Percentiles rank a stretch among this genome's conserved stretches.
Evolutionary conservation across 2,797 vertebrate genomes (phyloP).

Genomic region (Thamnophis elegans): DNA sequence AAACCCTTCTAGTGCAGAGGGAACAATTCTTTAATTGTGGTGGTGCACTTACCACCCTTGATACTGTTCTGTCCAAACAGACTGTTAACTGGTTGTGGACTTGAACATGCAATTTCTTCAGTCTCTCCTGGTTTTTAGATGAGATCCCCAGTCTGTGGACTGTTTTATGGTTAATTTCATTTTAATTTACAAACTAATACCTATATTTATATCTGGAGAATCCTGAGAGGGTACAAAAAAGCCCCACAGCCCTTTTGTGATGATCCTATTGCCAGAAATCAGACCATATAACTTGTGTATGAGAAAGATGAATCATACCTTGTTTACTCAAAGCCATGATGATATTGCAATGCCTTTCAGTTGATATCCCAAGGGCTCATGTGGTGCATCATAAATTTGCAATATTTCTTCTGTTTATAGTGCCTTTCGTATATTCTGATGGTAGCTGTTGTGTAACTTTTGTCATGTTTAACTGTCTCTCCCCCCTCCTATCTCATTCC

Average conservation of each 20-base stretch:
- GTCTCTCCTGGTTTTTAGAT: background rate
- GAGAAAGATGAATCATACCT: background rate
- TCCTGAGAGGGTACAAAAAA: background rate
- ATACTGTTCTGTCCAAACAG: background rate
- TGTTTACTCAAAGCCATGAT: background rate
- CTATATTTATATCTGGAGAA: background rate
- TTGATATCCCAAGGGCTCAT: background rate
- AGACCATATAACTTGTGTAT: background rate
- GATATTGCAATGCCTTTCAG: background rate
- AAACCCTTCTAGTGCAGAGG: background rate
- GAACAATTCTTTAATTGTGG: background rate
- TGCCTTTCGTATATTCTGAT: constrained; percentile 43
- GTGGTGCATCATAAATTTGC: constrained; percentile 1
- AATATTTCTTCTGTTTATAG: constrained; percentile 45
- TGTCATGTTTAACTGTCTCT: constrained; percentile 36
- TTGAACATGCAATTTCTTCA: background rate
- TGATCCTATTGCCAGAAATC: background rate
- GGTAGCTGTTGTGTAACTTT: constrained; percentile 18
- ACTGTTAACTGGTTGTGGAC: background rate
- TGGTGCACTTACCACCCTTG: background rate
- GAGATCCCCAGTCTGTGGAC: background rate
- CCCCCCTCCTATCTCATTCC: constrained; percentile 20
- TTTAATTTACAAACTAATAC: background rate
- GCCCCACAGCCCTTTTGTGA: background rate
- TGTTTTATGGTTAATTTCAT: background rate